Conservation (phyloP, 2,888 invertebrate species). For the Galerucella nymphaeae region DNA sequence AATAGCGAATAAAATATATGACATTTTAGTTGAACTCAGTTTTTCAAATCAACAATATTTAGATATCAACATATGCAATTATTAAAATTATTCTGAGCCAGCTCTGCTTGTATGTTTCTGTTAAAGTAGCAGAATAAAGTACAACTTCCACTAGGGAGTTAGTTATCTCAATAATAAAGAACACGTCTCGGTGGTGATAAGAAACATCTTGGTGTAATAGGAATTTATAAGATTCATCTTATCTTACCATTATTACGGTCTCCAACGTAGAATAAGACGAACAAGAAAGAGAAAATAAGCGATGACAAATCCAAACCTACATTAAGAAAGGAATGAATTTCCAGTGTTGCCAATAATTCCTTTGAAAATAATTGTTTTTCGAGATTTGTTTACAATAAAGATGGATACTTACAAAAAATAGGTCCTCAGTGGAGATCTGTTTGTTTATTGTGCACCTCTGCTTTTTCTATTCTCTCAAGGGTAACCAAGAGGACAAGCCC, state of each 20-base stretch:
- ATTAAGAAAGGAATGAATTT: slow-evolving; percentile 43
- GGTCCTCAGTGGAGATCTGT: background rate
- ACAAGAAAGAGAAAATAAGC: slow-evolving; percentile 24
- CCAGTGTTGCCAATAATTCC: background rate
- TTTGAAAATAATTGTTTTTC: background rate
- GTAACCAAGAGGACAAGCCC: too few species aligned
- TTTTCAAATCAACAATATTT: too few species aligned
- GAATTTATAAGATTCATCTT: slow-evolving; percentile 46
- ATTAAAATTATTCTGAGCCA: background rate
- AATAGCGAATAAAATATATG: too few species aligned
- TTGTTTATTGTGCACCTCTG: too few species aligned
- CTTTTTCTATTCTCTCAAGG: too few species aligned
- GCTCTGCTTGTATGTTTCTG: slow-evolving; percentile 18
- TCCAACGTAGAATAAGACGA: slow-evolving; percentile 27
- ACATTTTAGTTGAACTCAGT: too few species aligned
- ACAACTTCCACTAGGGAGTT: slow-evolving; percentile 31
- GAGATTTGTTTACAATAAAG: too few species aligned
- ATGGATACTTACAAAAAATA: too few species aligned
- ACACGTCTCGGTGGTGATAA: slow-evolving; percentile 40
- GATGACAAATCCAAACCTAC: slow-evolving; percentile 42
- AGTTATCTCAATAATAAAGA: slow-evolving; percentile 44
- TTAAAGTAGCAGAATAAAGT: slow-evolving; percentile 30
- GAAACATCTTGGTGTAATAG: slow-evolving; percentile 42
- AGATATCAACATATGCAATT: too few species aligned
- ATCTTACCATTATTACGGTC: slow-evolving; percentile 43